phyloP scores from a whole-genome alignment of 1,140 invertebrate species.

The Brachionus angularis region DNA sequence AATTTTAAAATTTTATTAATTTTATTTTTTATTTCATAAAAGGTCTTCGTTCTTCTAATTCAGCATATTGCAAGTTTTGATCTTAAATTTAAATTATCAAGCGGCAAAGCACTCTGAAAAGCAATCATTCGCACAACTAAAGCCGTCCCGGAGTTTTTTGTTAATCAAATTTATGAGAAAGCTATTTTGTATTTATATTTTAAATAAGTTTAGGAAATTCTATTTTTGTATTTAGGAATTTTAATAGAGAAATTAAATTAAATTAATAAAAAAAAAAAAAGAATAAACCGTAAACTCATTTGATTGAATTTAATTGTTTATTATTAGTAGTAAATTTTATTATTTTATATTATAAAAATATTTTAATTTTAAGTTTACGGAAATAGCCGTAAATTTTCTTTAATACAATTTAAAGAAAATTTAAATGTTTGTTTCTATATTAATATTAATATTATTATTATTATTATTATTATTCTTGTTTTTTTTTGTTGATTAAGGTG shows the following conservation, averaged over 20 bases:
- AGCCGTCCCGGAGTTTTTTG: conserved; percentile 9
- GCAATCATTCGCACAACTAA: too few relatives aligned
- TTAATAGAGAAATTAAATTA: too few relatives aligned
- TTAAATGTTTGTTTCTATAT: conserved; percentile 29
- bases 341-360: too few relatives aligned
- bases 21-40: not conserved
- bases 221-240: too few relatives aligned
- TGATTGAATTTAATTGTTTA: too few relatives aligned
- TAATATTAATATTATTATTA: too few relatives aligned
- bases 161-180: not conserved
- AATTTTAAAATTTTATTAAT: not conserved
- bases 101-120: not conserved
- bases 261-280: too few relatives aligned
- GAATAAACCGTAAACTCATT: too few relatives aligned
- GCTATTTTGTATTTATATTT: conserved; percentile 1
- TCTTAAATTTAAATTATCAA: not conserved
- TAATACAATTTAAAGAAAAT: too few relatives aligned
- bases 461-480: not conserved
- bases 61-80: conserved; percentile 28
- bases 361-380: too few relatives aligned
- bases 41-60: conserved; percentile 4
- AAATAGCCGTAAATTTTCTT: too few relatives aligned
- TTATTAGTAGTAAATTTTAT: too few relatives aligned
- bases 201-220: conserved; percentile 7
- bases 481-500: conserved; percentile 11